Percentiles rank a stretch among this genome's conserved stretches.
These are phyloP conservation scores for Zaprionus ghesquierei DNA, from an alignment of 1,140 invertebrate genomes.

Conservation along the genomic window DNA sequence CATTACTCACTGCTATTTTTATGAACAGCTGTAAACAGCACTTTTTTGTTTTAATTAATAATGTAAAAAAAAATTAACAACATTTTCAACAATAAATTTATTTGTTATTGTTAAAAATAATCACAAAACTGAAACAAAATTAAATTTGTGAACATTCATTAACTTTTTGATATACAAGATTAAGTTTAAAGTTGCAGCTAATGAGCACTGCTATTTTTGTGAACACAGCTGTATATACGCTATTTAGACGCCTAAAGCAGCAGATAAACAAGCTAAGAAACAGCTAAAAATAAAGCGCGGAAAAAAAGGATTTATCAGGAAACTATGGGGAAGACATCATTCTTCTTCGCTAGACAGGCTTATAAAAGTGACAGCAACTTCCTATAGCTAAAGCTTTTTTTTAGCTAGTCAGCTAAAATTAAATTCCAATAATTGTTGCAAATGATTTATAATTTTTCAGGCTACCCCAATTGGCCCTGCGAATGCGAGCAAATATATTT, in stretches of 20 bases:
- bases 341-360: neutral
- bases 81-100: too few species aligned
- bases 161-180: too few species aligned
- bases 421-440: conserved; percentile 51
- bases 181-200: too few species aligned
- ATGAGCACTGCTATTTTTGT: too few species aligned
- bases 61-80: too few species aligned
- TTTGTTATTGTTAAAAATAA: too few species aligned
- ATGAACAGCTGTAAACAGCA: too few species aligned
- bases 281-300: conserved; percentile 75
- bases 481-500: conserved; percentile 64
- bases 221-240: too few species aligned
- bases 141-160: too few species aligned
- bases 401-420: conserved; percentile 38
- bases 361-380: neutral
- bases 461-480: conserved; percentile 42
- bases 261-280: conserved; percentile 57
- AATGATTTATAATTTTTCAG: conserved; percentile 66
- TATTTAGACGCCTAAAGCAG: neutral
- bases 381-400: neutral
- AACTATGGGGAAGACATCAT: neutral
- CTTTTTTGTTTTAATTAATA: too few species aligned
- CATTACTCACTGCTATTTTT: too few species aligned
- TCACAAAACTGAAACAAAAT: too few species aligned
- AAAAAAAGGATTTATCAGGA: conserved; percentile 67